Base-by-base conservation (phyloP, 2,113 vertebrate genomes). In the Hypanus sabinus region DNA sequence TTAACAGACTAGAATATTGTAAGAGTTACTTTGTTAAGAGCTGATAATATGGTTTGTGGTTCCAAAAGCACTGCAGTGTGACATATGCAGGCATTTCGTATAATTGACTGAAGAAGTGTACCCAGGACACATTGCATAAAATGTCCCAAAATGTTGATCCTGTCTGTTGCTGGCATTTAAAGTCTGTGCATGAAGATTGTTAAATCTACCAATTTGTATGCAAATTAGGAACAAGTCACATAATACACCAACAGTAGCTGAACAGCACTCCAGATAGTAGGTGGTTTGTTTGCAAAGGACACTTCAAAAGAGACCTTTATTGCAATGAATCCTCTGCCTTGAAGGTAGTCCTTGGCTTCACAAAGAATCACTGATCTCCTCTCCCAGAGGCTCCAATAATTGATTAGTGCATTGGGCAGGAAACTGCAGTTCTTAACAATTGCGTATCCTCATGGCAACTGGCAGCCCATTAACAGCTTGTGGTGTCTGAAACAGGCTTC, bases 201-300 rank as follows among this genome's bases (percentile, higher is more conserved):
- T 87, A 62, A 87, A 22, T 30, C 57, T 60, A 46, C 83, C 27
- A 87, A 80, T 87, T 87, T 87, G 57, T 60, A 87, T 87, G 55
- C 57, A 87, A 87, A 87, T 87, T 60, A 87, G 83, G 24, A 27
- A 60, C 55, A 87, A 87, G 81, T 24, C 55, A 30, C 55, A 87
- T 60, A 57, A n/a, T 87, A 85, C 81, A 85, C 81, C 46, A 85
- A 57, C 11, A 30, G 12, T 62, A 27, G 30, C 27, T 30, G 24
- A 60, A 87, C 55, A 81, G 57, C 24, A 87, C 57, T 87, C 83
- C 83, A 87, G 55, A 87, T 60, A 22, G 27, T 12, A 30, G 55
- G 83, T 30, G 83, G 24, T 24, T 46, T 87, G 11, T 57, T 60
- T 87, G 55, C 55, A 30, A 14, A 5, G 55, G 83, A 12, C 55